Base-by-base conservation (phyloP, 1,140 invertebrate genomes). In the Drosophila rhopaloa region DNA sequence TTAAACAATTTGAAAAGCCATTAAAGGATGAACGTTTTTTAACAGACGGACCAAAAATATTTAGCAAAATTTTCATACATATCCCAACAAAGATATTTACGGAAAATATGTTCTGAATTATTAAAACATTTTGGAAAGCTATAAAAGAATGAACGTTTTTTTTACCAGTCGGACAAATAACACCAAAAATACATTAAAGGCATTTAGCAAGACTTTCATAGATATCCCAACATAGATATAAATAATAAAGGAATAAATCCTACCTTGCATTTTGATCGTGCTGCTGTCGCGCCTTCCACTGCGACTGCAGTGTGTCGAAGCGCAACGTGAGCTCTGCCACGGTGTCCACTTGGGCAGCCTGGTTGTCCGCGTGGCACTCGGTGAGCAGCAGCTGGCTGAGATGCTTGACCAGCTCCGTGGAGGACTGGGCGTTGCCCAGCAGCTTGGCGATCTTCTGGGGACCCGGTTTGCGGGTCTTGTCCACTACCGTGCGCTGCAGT, bases 381-480 rank as follows among this genome's bases (percentile, higher is more conserved):
- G 95, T 95, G 5, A 96, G 92, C 2, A 98, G 93, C 8, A 97
- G 83, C 43, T 94, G 94, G 58, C 96, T 95, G 13, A 98, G 93
- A 93, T 97, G 96, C 81, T 95, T 95, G 1, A 97, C 95, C 14
- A 97, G 91, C 92, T 98, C 97, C 41, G 96, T 93, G 11, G 94
- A 95, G 1, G 95, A 96, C 80, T 96, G 95, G 84, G 95, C 96
- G 54, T 94, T 95, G 63, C 95, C 94, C 24, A 96, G 93, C 63
- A 95, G 90, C 92, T 96, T 96, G 32, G 94, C 94, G 38, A 96
- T 94, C 94, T 56, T 94, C 93, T 81, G 94, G 71, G 47, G 93
- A 78, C 60, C 93, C 79, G 54, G 95, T 91, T 81, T 94, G 88
- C 91, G 93, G 71, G 84, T 93, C 65, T 81, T 82, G 60, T 92